These are phyloP conservation scores for Neodontobutis hainanensis DNA, from an alignment of 2,113 vertebrate species.

Conservation along the genomic window DNA sequence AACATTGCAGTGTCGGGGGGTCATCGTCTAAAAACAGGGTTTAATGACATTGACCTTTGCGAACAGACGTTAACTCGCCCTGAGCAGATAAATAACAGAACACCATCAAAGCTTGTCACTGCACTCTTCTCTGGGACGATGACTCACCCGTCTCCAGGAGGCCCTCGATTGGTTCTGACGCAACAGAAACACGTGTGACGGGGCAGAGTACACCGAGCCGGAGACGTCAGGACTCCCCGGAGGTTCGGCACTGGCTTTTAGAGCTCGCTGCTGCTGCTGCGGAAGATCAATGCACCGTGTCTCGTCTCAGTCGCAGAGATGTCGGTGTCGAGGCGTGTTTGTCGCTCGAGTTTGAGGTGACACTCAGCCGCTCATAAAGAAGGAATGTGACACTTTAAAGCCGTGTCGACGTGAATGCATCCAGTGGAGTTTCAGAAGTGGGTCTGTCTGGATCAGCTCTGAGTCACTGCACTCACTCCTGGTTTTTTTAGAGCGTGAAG, in stretches of 20 bases:
- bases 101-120: slow-evolving; percentile 46
- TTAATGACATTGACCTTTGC: slow-evolving; percentile 73
- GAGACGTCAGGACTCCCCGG: slow-evolving; percentile 40
- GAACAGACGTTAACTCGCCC: slow-evolving; percentile 30
- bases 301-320: slow-evolving; percentile 21
- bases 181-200: slow-evolving; percentile 53
- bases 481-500: too few relatives aligned
- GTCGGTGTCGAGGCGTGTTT: slow-evolving; percentile 17
- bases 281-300: slow-evolving; percentile 53
- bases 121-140: slow-evolving; percentile 29
- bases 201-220: slow-evolving; percentile 26
- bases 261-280: slow-evolving; percentile 34
- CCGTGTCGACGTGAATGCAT: slow-evolving; percentile 24
- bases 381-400: slow-evolving; percentile 12
- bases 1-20: too few relatives aligned
- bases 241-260: slow-evolving; percentile 42
- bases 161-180: slow-evolving; percentile 57
- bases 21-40: slow-evolving; percentile 26
- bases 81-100: slow-evolving; percentile 57
- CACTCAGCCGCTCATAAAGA: slow-evolving; percentile 6
- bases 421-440: slow-evolving; percentile 14
- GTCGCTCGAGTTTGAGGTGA: slow-evolving; percentile 24
- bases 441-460: neutral
- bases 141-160: slow-evolving; percentile 57
- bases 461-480: too few relatives aligned